Conservation (phyloP, 2,888 invertebrate species). For the Amorpha juglandis region DNA sequence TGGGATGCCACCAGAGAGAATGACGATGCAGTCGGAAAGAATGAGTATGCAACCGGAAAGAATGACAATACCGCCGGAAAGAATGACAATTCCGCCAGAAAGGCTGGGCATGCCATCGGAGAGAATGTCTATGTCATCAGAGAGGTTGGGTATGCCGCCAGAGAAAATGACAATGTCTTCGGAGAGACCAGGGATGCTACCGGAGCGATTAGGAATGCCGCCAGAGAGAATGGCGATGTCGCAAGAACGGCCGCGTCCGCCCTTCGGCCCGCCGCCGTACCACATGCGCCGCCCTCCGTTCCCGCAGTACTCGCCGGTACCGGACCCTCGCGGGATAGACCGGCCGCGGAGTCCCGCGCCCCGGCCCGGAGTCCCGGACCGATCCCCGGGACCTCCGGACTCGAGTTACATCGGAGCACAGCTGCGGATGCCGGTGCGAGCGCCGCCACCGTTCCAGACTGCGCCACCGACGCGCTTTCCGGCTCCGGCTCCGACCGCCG, state of each 20-base stretch:
- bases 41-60: background rate
- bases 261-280: slow-evolving; percentile 43
- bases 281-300: slow-evolving; percentile 63
- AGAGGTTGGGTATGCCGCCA: background rate
- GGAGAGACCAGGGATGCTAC: background rate
- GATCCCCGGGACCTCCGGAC: background rate
- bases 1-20: background rate
- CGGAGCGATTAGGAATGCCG: background rate
- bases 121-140: background rate
- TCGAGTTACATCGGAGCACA: slow-evolving; percentile 9
- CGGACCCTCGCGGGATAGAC: no score
- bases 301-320: slow-evolving; percentile 47
- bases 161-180: background rate
- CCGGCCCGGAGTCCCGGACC: slow-evolving; percentile 14
- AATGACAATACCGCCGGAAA: slow-evolving; percentile 48
- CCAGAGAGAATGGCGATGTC: slow-evolving; percentile 43
- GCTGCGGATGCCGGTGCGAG: slow-evolving; percentile 25
- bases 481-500: background rate
- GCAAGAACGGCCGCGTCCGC: slow-evolving; percentile 36
- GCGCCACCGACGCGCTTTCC: slow-evolving; percentile 29
- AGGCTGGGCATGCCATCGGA: slow-evolving; percentile 3
- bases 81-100: slow-evolving; percentile 44
- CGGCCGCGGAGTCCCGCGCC: slow-evolving; percentile 39
- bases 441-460: slow-evolving; percentile 35
- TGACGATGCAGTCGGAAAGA: slow-evolving; percentile 48